Conservation (phyloP, 2,888 invertebrate genomes). For the Junonia oenone region DNA sequence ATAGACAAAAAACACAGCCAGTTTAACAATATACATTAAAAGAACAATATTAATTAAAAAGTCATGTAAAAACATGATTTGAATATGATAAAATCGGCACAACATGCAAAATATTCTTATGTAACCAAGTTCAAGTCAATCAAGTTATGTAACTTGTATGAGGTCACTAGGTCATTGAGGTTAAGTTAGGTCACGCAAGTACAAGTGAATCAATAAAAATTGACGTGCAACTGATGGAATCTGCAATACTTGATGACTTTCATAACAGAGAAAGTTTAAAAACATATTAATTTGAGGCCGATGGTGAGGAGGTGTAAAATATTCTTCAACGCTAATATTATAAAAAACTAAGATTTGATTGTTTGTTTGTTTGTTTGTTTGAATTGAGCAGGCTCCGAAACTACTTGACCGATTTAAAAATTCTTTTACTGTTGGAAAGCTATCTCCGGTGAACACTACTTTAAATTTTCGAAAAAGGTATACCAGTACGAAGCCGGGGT, state of each 20-base stretch:
- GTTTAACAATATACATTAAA: neutral
- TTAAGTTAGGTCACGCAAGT: constrained; percentile 14
- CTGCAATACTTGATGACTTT: constrained; percentile 1
- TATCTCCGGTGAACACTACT: no score
- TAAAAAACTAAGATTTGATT: no score
- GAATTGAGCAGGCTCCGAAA: no score
- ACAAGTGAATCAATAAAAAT: constrained; percentile 20
- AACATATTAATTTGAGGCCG: neutral
- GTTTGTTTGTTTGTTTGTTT: no score
- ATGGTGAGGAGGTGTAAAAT: neutral
- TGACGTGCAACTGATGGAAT: constrained; percentile 12
- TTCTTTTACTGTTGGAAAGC: no score
- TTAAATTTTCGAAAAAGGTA: no score
- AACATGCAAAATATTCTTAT: neutral
- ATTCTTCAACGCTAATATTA: no score
- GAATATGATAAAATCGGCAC: neutral
- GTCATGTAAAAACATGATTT: neutral
- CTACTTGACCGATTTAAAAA: no score
- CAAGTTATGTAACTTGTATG: neutral
- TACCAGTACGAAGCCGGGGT: no score
- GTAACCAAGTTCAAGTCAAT: constrained; percentile 7
- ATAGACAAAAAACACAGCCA: no score
- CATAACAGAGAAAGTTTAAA: neutral
- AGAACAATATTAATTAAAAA: neutral
- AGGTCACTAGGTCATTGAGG: constrained; percentile 19